A percentile compares a stretch with the other conserved stretches of the same genome.
Conservation (phyloP, 2,888 invertebrate genomes). For the Epinotia ramella region DNA sequence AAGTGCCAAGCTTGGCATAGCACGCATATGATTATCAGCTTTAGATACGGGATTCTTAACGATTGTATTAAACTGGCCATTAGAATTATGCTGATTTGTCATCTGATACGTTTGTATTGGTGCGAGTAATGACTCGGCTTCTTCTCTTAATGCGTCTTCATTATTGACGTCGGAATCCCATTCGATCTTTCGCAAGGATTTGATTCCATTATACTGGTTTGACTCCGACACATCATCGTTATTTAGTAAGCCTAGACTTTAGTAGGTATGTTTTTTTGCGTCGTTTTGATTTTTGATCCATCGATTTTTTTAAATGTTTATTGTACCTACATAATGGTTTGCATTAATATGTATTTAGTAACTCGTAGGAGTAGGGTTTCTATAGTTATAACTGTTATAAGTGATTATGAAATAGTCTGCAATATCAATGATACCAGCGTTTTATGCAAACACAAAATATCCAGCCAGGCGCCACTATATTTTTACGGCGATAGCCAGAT, state of each 20-base stretch:
- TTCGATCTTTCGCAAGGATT: background rate
- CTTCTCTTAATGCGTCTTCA: slow-evolving; percentile 27
- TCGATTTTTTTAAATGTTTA: background rate
- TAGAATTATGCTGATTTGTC: slow-evolving; percentile 55
- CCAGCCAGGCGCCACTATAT: slow-evolving; percentile 25
- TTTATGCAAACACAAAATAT: background rate
- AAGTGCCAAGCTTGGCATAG: slow-evolving; percentile 64
- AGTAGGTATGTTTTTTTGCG: background rate
- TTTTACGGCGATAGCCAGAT: slow-evolving; percentile 17
- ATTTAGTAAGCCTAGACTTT: background rate
- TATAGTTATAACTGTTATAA: background rate
- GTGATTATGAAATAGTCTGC: slow-evolving; percentile 8
- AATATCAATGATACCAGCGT: slow-evolving; percentile 16
- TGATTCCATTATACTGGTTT: background rate
- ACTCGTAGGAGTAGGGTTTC: background rate
- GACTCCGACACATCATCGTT: background rate
- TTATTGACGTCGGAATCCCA: slow-evolving; percentile 22
- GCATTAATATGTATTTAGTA: no score
- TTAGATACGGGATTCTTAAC: slow-evolving; percentile 69
- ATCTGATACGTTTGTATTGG: slow-evolving; percentile 30
- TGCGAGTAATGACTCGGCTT: slow-evolving; percentile 22
- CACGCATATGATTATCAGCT: slow-evolving; percentile 73
- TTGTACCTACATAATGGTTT: no score
- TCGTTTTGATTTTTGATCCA: background rate
- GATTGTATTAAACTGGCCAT: slow-evolving; percentile 67